These are phyloP conservation scores for Limanda limanda DNA, from an alignment of 2,113 vertebrate genomes.

Conservation along the genomic window DNA sequence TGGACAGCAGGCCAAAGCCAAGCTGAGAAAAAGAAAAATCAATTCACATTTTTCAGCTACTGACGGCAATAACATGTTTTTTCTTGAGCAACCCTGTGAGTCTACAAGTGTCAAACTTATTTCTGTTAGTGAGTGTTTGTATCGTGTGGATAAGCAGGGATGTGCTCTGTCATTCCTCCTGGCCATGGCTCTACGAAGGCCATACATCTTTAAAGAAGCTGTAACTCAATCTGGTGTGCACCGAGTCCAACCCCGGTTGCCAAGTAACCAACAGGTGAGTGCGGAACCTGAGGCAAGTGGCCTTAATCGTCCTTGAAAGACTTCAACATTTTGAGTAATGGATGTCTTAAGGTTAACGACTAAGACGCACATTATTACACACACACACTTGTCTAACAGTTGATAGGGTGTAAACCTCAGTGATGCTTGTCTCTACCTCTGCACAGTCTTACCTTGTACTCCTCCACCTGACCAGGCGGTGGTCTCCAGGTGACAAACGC, in stretches of 20 bases:
- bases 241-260: slow-evolving; percentile 73
- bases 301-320: slow-evolving; percentile 69
- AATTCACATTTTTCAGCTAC: not conserved
- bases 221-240: slow-evolving; percentile 88
- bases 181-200: slow-evolving; percentile 54
- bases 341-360: not conserved
- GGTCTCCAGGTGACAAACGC: slow-evolving; percentile 86
- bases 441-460: slow-evolving; percentile 84
- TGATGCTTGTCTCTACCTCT: not conserved
- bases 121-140: not conserved
- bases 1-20: slow-evolving; percentile 62
- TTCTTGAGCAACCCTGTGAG: not conserved
- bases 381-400: not conserved
- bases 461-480: slow-evolving; percentile 82
- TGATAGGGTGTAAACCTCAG: not conserved
- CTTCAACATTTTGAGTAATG: not conserved
- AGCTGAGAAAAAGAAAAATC: slow-evolving; percentile 74
- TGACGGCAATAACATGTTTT: not conserved
- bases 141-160: not conserved
- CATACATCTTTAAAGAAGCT: slow-evolving; percentile 91
- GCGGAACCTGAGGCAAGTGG: slow-evolving; percentile 34
- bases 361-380: not conserved
- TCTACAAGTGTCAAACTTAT: not conserved
- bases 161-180: slow-evolving; percentile 70
- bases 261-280: slow-evolving; percentile 84